These are phyloP conservation scores for Drosophila ogumai DNA, from an alignment of 1,140 invertebrate species.

Conservation along the genomic window DNA sequence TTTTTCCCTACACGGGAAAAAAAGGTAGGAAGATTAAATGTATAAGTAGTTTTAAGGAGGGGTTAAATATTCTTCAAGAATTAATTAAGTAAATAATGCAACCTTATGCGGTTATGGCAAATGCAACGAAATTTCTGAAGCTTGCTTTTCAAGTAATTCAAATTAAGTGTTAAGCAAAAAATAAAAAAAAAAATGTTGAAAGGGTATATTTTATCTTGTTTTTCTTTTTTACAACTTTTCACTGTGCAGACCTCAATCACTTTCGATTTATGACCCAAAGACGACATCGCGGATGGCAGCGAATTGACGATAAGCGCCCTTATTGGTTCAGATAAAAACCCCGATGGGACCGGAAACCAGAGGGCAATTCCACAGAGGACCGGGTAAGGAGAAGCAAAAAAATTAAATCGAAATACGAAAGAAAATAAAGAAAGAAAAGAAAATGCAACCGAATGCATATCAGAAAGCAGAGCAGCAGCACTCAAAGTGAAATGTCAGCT, in stretches of 20 bases:
- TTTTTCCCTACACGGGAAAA: slow-evolving; percentile 23
- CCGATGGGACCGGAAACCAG: slow-evolving; percentile 40
- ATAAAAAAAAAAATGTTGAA: no score
- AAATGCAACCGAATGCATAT: slow-evolving; percentile 57
- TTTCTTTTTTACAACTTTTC: background rate
- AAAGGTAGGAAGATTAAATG: background rate
- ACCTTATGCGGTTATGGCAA: no score
- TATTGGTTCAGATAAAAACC: slow-evolving; percentile 55
- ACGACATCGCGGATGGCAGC: slow-evolving; percentile 20
- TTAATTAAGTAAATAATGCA: background rate
- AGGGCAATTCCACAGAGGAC: slow-evolving; percentile 43
- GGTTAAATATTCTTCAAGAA: background rate
- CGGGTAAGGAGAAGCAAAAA: slow-evolving; percentile 25
- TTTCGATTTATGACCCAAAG: slow-evolving; percentile 63
- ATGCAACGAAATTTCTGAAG: background rate
- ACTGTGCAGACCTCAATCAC: slow-evolving; percentile 46
- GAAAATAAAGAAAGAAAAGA: slow-evolving; percentile 28
- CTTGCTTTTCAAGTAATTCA: background rate
- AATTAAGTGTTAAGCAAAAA: no score
- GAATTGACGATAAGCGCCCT: slow-evolving; percentile 63
- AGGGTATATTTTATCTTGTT: background rate
- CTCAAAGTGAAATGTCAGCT: slow-evolving; percentile 79
- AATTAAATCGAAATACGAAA: slow-evolving; percentile 21
- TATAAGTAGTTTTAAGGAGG: background rate
- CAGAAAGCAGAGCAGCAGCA: slow-evolving; percentile 60